These are phyloP conservation scores for Castor canadensis DNA, from an alignment of 2,113 vertebrate genomes.

Conservation along the genomic window DNA sequence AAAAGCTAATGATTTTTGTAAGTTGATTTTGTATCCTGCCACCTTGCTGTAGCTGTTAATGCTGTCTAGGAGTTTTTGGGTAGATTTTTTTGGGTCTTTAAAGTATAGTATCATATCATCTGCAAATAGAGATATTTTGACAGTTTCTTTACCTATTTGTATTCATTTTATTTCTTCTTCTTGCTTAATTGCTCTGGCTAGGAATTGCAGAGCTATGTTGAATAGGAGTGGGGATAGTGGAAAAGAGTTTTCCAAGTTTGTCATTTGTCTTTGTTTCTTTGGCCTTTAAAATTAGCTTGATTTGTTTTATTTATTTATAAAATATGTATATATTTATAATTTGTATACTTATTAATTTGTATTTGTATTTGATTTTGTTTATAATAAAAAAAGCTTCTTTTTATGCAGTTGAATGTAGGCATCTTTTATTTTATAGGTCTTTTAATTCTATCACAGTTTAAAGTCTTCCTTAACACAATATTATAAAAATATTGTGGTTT, in stretches of 20 bases:
- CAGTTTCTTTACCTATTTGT: too few relatives aligned
- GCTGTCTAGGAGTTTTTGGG: too few relatives aligned
- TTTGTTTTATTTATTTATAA: background rate
- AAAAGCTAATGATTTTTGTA: too few relatives aligned
- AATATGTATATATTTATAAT: background rate
- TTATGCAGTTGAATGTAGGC: slow-evolving; percentile 16
- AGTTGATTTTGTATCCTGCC: too few relatives aligned
- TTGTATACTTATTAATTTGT: background rate
- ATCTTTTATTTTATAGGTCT: background rate
- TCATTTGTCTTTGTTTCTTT: background rate
- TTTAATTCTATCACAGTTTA: background rate
- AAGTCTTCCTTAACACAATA: background rate
- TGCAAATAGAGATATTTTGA: too few relatives aligned
- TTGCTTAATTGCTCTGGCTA: too few relatives aligned
- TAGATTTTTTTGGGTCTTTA: too few relatives aligned
- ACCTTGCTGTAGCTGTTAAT: too few relatives aligned
- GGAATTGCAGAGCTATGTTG: too few relatives aligned
- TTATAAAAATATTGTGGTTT: background rate
- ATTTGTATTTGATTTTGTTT: background rate
- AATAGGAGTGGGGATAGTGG: too few relatives aligned
- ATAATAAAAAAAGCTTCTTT: background rate
- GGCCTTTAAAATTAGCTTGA: background rate
- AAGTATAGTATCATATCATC: too few relatives aligned
- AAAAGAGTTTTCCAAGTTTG: slow-evolving; percentile 2
- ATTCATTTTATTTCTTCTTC: too few relatives aligned